phyloP scores from a whole-genome alignment of 1,140 invertebrate genomes.

The Drosophila micromelanica region DNA sequence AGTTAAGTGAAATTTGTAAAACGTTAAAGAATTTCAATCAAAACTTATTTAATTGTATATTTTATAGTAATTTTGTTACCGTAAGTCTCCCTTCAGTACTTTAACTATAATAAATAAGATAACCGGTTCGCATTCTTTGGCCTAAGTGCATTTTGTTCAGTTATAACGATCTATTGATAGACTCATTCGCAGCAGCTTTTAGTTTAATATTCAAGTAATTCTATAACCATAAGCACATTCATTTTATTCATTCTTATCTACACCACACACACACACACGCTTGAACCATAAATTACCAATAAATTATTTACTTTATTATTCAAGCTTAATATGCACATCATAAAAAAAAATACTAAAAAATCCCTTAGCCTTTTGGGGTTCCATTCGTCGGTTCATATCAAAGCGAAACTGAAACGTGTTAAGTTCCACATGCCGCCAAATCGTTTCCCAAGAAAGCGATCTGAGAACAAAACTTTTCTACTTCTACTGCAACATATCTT shows the following conservation, averaged over 20 bases:
- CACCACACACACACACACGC: constrained; percentile 18
- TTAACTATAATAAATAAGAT: constrained; percentile 1
- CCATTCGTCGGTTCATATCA: constrained; percentile 52
- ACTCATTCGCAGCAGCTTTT: constrained; percentile 36
- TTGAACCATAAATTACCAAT: constrained; percentile 53
- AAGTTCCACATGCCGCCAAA: constrained; percentile 58
- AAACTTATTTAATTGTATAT: no score
- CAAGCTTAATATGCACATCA: constrained; percentile 59
- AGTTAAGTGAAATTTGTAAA: no score
- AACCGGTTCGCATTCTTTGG: constrained; percentile 8
- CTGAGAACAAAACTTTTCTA: constrained; percentile 18
- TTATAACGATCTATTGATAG: constrained; percentile 59
- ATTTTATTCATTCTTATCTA: constrained; percentile 44
- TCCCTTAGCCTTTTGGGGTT: constrained; percentile 6
- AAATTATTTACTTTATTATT: constrained; percentile 66
- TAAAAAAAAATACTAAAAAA: constrained; percentile 37
- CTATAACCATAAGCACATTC: constrained; percentile 46
- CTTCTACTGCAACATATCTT: constrained; percentile 16
- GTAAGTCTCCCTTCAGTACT: background rate
- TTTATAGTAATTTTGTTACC: no score
- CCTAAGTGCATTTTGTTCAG: constrained; percentile 25
- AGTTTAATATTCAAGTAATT: constrained; percentile 57
- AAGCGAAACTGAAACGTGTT: constrained; percentile 57
- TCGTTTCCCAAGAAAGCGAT: constrained; percentile 71
- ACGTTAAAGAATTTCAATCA: no score